phyloP scores from a whole-genome alignment of 2,888 invertebrate species.

The Ceramica pisi region DNA sequence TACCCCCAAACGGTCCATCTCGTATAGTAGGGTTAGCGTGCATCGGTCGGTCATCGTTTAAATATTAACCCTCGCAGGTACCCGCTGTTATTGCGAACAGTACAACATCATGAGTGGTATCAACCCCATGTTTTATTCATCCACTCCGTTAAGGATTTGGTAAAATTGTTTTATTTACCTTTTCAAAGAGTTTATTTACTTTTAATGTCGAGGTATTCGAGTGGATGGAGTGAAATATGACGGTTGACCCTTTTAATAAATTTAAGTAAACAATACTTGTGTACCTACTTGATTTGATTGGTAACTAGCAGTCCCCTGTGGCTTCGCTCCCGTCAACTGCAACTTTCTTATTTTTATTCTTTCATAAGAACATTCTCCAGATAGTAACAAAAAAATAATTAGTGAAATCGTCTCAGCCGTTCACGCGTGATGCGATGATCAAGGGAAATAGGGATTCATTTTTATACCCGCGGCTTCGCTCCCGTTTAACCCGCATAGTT shows the following conservation, averaged over 20 bases:
- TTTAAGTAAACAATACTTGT: neutral
- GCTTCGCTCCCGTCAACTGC: too few relatives aligned
- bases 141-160: conserved; percentile 53
- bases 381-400: too few relatives aligned
- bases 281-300: neutral
- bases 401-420: too few relatives aligned
- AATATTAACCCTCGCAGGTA: conserved; percentile 57
- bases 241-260: neutral
- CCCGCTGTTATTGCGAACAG: conserved; percentile 53
- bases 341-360: too few relatives aligned
- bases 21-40: conserved; percentile 18
- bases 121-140: conserved; percentile 62
- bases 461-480: too few relatives aligned
- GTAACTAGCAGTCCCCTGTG: conserved; percentile 8
- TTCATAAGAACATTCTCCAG: too few relatives aligned
- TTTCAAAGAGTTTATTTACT: conserved; percentile 53
- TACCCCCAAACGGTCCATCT: neutral
- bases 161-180: conserved; percentile 62
- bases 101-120: conserved; percentile 61
- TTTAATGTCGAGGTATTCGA: conserved; percentile 46
- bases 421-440: too few relatives aligned
- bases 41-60: conserved; percentile 53
- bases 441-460: too few relatives aligned
- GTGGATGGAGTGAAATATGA: conserved; percentile 12
- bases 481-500: too few relatives aligned